A percentile compares a stretch with the other conserved stretches of the same genome.
These are phyloP conservation scores for Chelidonichthys spinosus DNA, from an alignment of 2,797 vertebrate species.

Conservation along the genomic window DNA sequence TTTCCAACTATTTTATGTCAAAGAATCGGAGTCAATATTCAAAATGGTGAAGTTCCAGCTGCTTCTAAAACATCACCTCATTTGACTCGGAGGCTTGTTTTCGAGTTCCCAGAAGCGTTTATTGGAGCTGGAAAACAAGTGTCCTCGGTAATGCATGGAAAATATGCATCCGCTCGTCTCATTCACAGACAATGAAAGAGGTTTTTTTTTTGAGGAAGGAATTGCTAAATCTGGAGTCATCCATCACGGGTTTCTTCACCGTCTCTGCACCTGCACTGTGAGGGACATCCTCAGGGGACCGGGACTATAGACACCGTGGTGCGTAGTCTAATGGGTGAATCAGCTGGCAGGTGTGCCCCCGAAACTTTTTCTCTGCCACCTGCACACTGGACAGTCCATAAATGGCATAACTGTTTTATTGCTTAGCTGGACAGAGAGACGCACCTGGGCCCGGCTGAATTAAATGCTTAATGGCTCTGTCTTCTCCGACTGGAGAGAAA, in stretches of 20 bases:
- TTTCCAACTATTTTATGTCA: constrained; percentile 29
- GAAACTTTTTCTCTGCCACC: constrained; percentile 72
- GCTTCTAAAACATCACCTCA: constrained; percentile 14
- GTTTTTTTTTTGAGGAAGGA: constrained; percentile 52
- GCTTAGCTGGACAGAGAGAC: constrained; percentile 66
- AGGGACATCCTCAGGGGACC: constrained; percentile 66
- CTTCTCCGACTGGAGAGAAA: constrained; percentile 23
- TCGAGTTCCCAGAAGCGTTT: constrained; percentile 22
- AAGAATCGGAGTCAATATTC: constrained; percentile 6
- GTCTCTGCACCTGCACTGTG: constrained; percentile 73
- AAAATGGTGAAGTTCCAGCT: constrained; percentile 18
- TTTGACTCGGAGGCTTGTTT: constrained; percentile 28
- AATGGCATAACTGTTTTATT: constrained; percentile 72
- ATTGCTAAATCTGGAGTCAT: constrained; percentile 62
- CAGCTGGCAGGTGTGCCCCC: constrained; percentile 85
- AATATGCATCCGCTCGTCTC: constrained; percentile 40
- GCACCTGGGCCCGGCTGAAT: constrained; percentile 72
- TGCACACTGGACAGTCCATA: constrained; percentile 70
- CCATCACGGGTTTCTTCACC: constrained; percentile 52
- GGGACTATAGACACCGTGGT: constrained; percentile 60
- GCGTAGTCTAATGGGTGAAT: constrained; percentile 72
- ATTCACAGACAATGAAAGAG: constrained; percentile 52
- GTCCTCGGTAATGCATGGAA: constrained; percentile 24
- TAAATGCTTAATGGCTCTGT: constrained; percentile 74
- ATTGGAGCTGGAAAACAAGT: constrained; percentile 10